Evolutionary conservation across 2,797 vertebrate species (phyloP), one percentile per base, ranked within the genome.

Genomic region (Fundulus diaphanus): DNA sequence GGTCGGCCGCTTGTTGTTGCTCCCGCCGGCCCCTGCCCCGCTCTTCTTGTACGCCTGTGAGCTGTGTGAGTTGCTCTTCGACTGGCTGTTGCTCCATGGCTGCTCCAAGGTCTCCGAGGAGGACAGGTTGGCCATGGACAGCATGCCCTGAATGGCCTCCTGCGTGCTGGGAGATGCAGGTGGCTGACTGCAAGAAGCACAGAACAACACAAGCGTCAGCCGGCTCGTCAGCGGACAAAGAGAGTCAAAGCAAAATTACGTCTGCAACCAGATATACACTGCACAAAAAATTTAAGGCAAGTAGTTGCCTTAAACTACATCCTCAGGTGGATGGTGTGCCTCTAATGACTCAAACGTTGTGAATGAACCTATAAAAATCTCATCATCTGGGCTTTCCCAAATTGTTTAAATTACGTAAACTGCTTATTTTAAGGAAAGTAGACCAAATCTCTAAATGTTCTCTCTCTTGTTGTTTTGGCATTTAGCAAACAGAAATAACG

Each of bases 71-170:
- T 97, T 96, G 92, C 94, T 96, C 90, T 96, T 98, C 0, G 96
- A 94, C 91, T 98, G 98, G 82, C 95, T 96, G 73, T 96, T 91
- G 80, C 94, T 95, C 97, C 97, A 99, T 0, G 97, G 89, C 0
- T 96, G 94, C 93, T 97, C 97, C 91, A 98, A 94, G 93, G 97
- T 96, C 89, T 98, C 98, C 18, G 98, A 98, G 31, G 98, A 96
- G 87, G 97, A 97, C 92, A 99, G 96, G 93, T 99, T 99, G 92
- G 98, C 98, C 98, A 99, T 99, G 65, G 98, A 99, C 82, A 99
- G 94, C 98, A 99, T 99, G 92, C 98, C 98, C 96, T 99, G 98
- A 95, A 99, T 99, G 87, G 98, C 98, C 95, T 99, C 98, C 93
- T 99, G 98, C 12, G 98, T 99, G 95, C 98, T 99, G 93, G 98